Conservation (phyloP, 2,797 vertebrate genomes). For the Urosaurus nigricauda region DNA sequence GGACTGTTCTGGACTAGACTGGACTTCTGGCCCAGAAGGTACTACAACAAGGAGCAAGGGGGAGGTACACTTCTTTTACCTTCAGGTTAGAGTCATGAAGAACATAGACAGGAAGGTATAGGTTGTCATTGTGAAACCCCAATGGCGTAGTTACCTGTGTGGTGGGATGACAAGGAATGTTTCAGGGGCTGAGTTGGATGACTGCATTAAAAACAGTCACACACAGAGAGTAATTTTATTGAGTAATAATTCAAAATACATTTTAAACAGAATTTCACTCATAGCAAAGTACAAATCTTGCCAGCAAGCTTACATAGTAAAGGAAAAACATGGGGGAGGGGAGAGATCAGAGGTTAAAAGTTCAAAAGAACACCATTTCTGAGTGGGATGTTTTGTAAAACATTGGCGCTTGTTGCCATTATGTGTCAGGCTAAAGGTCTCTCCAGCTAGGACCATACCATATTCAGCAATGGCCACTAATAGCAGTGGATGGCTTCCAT, state of each 20-base stretch:
- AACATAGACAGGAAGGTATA: background rate
- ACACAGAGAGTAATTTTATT: background rate
- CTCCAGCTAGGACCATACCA: background rate
- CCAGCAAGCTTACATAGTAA: background rate
- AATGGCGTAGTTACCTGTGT: background rate
- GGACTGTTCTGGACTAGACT: background rate
- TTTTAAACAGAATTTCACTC: background rate
- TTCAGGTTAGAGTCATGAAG: background rate
- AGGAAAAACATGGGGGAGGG: background rate
- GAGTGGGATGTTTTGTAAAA: background rate
- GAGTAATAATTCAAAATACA: background rate
- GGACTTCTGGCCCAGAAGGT: slow-evolving; percentile 38
- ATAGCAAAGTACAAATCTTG: background rate
- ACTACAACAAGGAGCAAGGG: background rate
- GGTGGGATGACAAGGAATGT: background rate
- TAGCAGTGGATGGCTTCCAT: too few relatives aligned
- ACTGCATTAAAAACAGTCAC: background rate
- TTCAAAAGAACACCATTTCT: background rate
- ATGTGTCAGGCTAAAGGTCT: background rate
- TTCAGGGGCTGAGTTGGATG: background rate
- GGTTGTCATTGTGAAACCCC: background rate
- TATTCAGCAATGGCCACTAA: background rate
- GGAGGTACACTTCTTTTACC: too few relatives aligned
- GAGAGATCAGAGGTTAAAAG: background rate
- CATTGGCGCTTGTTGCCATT: background rate